Evolutionary conservation across 2,797 vertebrate species (phyloP).

Genomic region (Melanotaenia pygmaea): DNA sequence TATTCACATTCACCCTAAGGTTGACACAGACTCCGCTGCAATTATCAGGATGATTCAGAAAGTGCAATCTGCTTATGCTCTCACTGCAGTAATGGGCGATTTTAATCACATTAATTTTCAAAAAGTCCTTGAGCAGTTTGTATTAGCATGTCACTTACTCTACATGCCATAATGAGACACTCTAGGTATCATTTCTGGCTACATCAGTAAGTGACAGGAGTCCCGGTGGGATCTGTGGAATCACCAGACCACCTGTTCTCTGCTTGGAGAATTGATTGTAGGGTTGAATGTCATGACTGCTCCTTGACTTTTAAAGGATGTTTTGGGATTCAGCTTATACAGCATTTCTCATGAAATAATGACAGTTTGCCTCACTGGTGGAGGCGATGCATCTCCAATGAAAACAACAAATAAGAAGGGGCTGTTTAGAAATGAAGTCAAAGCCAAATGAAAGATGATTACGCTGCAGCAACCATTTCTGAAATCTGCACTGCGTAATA

Average conservation of each 20-base stretch:
- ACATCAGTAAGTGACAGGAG: conserved; percentile 25
- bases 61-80: conserved; percentile 54
- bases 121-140: conserved; percentile 60
- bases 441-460: conserved; percentile 20
- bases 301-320: conserved; percentile 28
- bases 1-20: conserved; percentile 52
- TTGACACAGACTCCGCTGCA: conserved; percentile 52
- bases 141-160: conserved; percentile 20
- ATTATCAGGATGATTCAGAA: conserved; percentile 61
- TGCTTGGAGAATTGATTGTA: background rate
- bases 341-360: conserved; percentile 10
- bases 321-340: conserved; percentile 13
- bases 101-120: conserved; percentile 64
- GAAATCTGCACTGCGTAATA: background rate
- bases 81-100: conserved; percentile 43
- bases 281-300: background rate
- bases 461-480: background rate
- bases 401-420: conserved; percentile 18
- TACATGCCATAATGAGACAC: conserved; percentile 21
- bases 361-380: conserved; percentile 8
- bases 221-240: conserved; percentile 18
- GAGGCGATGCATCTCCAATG: background rate
- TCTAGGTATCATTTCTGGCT: conserved; percentile 39
- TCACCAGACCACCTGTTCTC: conserved; percentile 23
- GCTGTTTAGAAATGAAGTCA: conserved; percentile 16